phyloP scores from a whole-genome alignment of 2,888 invertebrate species.

The Halictus ligatus region DNA sequence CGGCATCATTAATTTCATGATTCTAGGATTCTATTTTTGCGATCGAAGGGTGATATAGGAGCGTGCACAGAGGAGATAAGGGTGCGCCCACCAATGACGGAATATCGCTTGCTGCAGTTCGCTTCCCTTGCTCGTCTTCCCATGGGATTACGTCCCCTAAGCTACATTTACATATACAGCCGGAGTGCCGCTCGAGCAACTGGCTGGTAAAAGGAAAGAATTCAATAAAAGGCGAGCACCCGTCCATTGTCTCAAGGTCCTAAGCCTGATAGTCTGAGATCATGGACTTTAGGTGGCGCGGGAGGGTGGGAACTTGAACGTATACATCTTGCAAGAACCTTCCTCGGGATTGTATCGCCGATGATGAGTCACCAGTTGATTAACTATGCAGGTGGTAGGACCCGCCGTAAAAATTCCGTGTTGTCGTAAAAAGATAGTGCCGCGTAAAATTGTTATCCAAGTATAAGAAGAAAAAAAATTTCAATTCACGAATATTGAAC shows the following conservation, averaged over 20 bases:
- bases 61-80: constrained; percentile 71
- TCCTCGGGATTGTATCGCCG: neutral
- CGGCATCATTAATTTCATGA: constrained; percentile 57
- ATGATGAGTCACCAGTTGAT: neutral
- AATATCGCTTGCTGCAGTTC: constrained; percentile 66
- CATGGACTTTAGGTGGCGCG: constrained; percentile 33
- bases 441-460: neutral
- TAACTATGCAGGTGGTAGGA: neutral
- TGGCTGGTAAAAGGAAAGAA: constrained; percentile 72
- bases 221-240: constrained; percentile 77
- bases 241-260: constrained; percentile 76
- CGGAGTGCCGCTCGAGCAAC: constrained; percentile 57
- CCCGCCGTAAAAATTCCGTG: neutral
- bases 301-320: neutral
- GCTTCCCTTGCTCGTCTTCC: constrained; percentile 63
- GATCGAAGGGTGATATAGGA: constrained; percentile 68
- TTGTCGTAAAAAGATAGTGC: neutral
- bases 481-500: neutral
- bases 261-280: constrained; percentile 58
- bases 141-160: constrained; percentile 76
- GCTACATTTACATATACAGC: constrained; percentile 79
- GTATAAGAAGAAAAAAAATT: neutral
- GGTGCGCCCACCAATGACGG: constrained; percentile 61
- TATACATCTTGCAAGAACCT: constrained; percentile 24
- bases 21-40: constrained; percentile 61